Percentiles rank a stretch among this genome's conserved stretches.
phyloP scores from a whole-genome alignment of 1,140 invertebrate genomes.

The Drosophila sechellia region DNA sequence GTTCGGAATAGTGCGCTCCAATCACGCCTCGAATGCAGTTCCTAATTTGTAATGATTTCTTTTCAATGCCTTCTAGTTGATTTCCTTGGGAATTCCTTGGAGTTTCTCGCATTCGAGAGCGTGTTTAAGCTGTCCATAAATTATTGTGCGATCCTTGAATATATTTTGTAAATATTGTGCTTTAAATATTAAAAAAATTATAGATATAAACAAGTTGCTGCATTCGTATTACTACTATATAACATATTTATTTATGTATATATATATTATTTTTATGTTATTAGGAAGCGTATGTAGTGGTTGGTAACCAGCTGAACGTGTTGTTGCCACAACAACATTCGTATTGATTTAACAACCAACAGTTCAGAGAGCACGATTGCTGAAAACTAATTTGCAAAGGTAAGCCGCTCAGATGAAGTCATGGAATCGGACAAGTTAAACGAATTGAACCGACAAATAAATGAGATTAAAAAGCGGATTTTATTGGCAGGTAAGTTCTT shows the following conservation, averaged over 20 bases:
- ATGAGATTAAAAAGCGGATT: constrained; percentile 93
- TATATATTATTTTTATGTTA: no score
- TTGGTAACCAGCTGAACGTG: neutral
- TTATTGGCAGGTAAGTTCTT: constrained; percentile 88
- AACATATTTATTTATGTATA: no score
- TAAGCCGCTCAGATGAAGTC: constrained; percentile 40
- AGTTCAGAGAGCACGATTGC: neutral
- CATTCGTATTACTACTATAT: neutral
- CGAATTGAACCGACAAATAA: constrained; percentile 90
- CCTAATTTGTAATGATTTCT: neutral
- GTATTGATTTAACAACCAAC: constrained; percentile 63
- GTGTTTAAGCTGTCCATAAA: constrained; percentile 7
- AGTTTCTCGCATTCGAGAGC: constrained; percentile 2
- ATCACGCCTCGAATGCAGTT: neutral
- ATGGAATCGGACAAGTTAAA: constrained; percentile 87
- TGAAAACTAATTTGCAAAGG: neutral
- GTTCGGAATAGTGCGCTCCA: constrained; percentile 13
- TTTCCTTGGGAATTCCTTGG: neutral
- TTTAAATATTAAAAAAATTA: neutral
- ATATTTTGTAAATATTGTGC: constrained; percentile 23
- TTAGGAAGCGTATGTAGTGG: neutral
- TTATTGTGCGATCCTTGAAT: constrained; percentile 22
- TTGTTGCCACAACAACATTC: constrained; percentile 51
- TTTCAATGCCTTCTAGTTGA: constrained; percentile 1
- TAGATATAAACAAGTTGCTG: neutral